Evolutionary conservation across 2,888 invertebrate species (phyloP).

Genomic region (Metacarcinus magister): DNA sequence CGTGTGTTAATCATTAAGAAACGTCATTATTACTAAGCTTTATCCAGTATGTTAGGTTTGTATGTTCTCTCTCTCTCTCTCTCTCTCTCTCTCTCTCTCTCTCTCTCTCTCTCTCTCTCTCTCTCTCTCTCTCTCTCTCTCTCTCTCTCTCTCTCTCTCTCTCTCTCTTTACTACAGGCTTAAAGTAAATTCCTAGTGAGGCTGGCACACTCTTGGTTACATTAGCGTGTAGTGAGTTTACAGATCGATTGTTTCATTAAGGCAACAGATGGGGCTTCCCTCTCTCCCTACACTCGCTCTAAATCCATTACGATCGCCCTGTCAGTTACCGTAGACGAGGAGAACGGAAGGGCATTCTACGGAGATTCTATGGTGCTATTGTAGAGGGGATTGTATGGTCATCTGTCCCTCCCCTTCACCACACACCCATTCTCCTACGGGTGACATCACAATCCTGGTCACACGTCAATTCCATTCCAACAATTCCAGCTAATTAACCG

Average conservation of each 20-base stretch:
- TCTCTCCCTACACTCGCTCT: neutral
- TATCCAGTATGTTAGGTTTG: neutral
- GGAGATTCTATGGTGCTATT: neutral
- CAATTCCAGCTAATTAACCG: conserved; percentile 20
- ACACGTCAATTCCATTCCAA: neutral
- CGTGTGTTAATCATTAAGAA: conserved; percentile 12
- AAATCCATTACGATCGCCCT: conserved; percentile 41
- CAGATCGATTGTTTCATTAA: neutral
- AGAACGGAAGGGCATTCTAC: neutral
- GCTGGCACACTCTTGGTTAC: neutral
- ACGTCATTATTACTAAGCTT: neutral
- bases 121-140: conserved; percentile 51
- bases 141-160: conserved; percentile 36
- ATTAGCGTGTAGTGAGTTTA: neutral
- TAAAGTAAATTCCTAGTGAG: neutral
- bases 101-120: neutral
- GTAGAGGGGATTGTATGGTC: neutral
- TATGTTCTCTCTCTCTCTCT: neutral
- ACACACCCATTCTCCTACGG: neutral
- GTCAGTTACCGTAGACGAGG: conserved; percentile 11
- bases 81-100: neutral
- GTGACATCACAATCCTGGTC: conserved; percentile 36
- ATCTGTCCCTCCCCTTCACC: neutral
- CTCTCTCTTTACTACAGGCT: neutral
- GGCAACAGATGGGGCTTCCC: neutral